Base-by-base conservation (phyloP, 2,797 vertebrate species). In the Staurois parvus region DNA sequence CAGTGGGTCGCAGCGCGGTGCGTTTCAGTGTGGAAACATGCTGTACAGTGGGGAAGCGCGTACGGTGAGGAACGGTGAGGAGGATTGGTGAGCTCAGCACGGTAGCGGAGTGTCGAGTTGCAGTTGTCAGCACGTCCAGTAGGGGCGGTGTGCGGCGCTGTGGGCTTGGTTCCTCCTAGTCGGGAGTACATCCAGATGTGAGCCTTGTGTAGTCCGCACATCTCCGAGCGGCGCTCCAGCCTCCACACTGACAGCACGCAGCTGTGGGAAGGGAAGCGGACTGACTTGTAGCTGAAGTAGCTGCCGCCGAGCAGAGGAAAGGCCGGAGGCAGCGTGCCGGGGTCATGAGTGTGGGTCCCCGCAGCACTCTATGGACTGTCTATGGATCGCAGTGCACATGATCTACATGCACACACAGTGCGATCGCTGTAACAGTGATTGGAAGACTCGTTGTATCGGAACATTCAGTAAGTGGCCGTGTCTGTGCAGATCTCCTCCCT, bases 131-230 rank as follows among this genome's bases (percentile, higher is more conserved):
- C 52, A n/a, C 4, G 7, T 26, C 84, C 84, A 19, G 56, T 76
- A 45, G 76, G 69, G 69, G 84, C 59, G 24, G 19, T 67, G 69
- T 66, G 56, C 8, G 12, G 2, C 5, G 12, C 28, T 29, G 3
- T 32, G 37, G 48, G 76, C 79, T 74, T 85, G 84, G 84, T 68
- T 64, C 6, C n/a, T 0, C 17, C 0, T 5, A 6, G 28, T 11
- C 48, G 37, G 66, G 76, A 84, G 45, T 85, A 68, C 26, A 3
- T 45, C 24, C 68, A 79, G 76, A 73, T 79, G 76, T 79, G 83
- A 26, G 79, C 19, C n/a, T 24, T 21, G 2, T 48, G 24, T 13
- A 26, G 19, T n/a, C 29, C 52, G 62, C 52, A 28, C 17, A 52
- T 8, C 1, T 67, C 32, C n/a, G n/a, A 62, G 64, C 17, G n/a